phyloP scores from a whole-genome alignment of 2,113 vertebrate species.

The Muntiacus reevesi region DNA sequence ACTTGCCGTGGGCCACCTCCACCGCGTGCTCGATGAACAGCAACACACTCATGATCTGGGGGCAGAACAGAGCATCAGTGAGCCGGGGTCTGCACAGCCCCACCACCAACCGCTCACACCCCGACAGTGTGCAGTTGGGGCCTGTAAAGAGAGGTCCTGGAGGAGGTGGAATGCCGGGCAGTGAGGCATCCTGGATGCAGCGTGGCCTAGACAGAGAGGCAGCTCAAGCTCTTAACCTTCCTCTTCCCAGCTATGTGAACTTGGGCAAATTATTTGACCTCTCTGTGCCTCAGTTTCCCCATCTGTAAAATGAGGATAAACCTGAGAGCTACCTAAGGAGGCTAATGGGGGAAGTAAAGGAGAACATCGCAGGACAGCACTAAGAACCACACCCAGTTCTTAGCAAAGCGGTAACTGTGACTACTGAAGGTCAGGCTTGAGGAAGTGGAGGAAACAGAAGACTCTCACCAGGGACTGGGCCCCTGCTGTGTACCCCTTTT shows the following conservation, averaged over 20 bases:
- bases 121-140: fast-evolving
- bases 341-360: background rate
- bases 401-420: fast-evolving
- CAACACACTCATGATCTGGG: conserved; percentile 78
- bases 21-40: conserved; percentile 80
- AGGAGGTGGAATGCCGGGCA: fast-evolving
- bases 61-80: background rate
- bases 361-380: background rate
- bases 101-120: too few species aligned
- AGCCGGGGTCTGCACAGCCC: fast-evolving
- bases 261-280: background rate
- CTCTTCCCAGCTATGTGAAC: background rate
- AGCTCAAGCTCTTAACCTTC: background rate
- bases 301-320: background rate
- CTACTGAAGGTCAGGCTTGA: background rate
- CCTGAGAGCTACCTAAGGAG: background rate
- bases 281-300: background rate
- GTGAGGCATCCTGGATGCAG: background rate
- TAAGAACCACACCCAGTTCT: background rate
- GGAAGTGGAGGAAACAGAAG: background rate
- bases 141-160: fast-evolving
- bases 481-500: background rate
- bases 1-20: conserved; percentile 76
- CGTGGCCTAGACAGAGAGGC: background rate
- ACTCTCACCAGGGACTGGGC: background rate